Evolutionary conservation across 2,888 invertebrate genomes (phyloP), one percentile per base, ranked within the genome.

Genomic region (Diaperis boleti): DNA sequence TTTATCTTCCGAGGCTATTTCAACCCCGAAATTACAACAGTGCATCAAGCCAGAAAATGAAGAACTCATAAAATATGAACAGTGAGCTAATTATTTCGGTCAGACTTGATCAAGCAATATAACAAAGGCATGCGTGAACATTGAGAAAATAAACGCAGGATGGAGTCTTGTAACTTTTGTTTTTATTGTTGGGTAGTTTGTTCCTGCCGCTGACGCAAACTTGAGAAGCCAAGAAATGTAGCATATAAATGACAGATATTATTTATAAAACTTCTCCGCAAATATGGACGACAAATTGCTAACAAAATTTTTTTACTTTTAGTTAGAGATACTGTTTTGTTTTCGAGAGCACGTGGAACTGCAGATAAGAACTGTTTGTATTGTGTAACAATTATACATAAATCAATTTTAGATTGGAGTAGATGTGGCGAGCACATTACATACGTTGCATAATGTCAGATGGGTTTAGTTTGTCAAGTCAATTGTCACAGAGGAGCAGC

Each of bases 191-290:
- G 14, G 17, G 15, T 11, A 35, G 20, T 26, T 15, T 20, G 41
- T 37, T 37, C 20, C 35, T 44, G 35, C 20, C 18, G 20, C 29
- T 33, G 50, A 50, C 50, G 35, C 39, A 15, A 37, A 52, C 37
- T 22, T 17, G 10, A 18, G 15, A 8, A n/a, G 17, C 41, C 41
- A 45, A 45, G 56, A 55, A 44, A 55, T 44, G 26, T 55, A 39
- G 26, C 26, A 35, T 29, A 54, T 45, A 41, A 45, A 47, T 63
- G 63, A 63, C 54, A 65, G 50, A 56, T 60, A 41, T 60, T 57
- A 65, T 65, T 57, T 62, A n/a, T n/a, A n/a, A n/a, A n/a, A n/a
- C n/a, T n/a, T n/a, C n/a, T n/a, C n/a, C n/a, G n/a, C n/a, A n/a
- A n/a, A n/a, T n/a, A n/a, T n/a, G n/a, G n/a, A n/a, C n/a, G n/a